A percentile compares a stretch with the other conserved stretches of the same genome.
Conservation (phyloP, 2,113 vertebrate genomes). For the Andinoacara biseriatus region DNA sequence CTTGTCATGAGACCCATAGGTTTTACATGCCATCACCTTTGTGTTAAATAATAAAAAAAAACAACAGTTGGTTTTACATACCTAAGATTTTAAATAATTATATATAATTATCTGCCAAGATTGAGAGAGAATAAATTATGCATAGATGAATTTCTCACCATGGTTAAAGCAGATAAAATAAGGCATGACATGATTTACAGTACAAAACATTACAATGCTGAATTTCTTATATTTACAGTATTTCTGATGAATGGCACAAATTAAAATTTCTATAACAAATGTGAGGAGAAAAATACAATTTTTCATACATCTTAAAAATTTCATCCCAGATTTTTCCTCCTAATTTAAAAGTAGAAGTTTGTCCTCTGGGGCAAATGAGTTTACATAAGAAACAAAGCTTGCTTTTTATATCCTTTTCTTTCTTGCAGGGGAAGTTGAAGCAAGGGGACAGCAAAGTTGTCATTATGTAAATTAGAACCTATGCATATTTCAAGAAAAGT, state of each 20-base stretch:
- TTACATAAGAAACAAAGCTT: not conserved
- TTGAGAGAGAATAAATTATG: not conserved
- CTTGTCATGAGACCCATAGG: conserved; percentile 1
- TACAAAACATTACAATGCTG: not conserved
- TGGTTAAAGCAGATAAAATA: not conserved
- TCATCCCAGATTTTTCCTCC: not conserved
- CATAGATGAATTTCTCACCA: not conserved
- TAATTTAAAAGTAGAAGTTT: conserved; percentile 24
- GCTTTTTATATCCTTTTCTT: not conserved
- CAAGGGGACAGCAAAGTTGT: conserved; percentile 15
- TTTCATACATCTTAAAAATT: conserved; percentile 6
- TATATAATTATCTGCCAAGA: not conserved
- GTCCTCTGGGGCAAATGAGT: not conserved
- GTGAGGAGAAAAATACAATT: not conserved
- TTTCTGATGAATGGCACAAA: not conserved
- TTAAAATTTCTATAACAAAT: not conserved
- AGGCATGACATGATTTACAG: not conserved
- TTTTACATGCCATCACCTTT: conserved; percentile 8
- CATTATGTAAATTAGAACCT: conserved; percentile 38
- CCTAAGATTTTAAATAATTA: not conserved
- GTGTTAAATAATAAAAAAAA: not conserved
- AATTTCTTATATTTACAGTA: not conserved
- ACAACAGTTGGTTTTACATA: not conserved
- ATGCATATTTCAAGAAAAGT: conserved; percentile 32
- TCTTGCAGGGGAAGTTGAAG: conserved; percentile 12